phyloP scores from a whole-genome alignment of 2,888 invertebrate genomes.

The Yponomeuta sedellus region DNA sequence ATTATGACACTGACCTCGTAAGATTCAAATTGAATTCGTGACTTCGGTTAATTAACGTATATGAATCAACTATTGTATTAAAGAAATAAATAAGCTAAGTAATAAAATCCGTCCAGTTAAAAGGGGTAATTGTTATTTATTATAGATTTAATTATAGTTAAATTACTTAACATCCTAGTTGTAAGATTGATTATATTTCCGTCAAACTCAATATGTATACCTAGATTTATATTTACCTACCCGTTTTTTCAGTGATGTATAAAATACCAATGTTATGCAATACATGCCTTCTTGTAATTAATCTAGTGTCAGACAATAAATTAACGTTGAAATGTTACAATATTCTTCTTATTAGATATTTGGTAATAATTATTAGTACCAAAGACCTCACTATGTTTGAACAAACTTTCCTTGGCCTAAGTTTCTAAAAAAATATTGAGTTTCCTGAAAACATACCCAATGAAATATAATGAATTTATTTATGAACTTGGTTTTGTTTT shows the following conservation, averaged over 20 bases:
- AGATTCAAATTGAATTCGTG: background rate
- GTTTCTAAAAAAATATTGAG: background rate
- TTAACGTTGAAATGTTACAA: background rate
- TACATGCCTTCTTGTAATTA: background rate
- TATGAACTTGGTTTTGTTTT: background rate
- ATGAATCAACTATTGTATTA: constrained; percentile 9
- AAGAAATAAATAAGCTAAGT: constrained; percentile 10
- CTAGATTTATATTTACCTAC: background rate
- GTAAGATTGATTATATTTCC: constrained; percentile 10
- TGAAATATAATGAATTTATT: background rate
- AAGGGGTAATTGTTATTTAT: constrained; percentile 68
- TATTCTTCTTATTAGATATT: background rate
- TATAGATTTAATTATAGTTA: constrained; percentile 36
- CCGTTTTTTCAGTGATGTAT: too few relatives aligned
- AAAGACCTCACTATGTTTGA: background rate
- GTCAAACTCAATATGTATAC: background rate
- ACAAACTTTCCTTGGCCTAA: background rate
- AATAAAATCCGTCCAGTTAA: constrained; percentile 49
- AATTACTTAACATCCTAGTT: constrained; percentile 6
- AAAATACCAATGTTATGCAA: too few relatives aligned
- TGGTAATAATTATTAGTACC: background rate
- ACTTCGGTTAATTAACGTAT: background rate
- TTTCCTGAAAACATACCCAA: background rate
- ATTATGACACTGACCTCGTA: background rate
- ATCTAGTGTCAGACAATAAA: constrained; percentile 1